phyloP scores from a whole-genome alignment of 2,797 vertebrate species.

The Eidolon dupreanum region DNA sequence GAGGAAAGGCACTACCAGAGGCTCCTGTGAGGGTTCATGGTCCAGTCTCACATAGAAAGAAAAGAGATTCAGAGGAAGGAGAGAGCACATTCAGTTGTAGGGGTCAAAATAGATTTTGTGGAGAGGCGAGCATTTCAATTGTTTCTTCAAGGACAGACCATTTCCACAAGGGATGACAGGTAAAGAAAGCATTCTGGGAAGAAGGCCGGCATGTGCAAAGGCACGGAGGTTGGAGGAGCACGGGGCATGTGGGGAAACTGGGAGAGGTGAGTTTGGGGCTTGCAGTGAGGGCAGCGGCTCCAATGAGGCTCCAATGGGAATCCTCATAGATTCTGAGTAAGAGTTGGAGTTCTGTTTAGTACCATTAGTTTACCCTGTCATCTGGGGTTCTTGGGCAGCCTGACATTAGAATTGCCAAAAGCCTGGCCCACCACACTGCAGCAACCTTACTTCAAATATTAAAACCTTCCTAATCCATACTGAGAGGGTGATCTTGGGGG shows the following conservation, averaged over 20 bases:
- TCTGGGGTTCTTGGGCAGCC: neutral
- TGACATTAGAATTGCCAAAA: neutral
- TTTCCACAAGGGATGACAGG: neutral
- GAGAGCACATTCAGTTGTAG: neutral
- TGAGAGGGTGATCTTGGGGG: neutral
- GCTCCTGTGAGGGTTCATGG: neutral
- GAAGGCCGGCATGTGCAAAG: neutral
- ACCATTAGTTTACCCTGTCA: neutral
- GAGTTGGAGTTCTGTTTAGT: neutral
- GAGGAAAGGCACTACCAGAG: neutral
- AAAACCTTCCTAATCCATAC: neutral
- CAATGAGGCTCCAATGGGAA: neutral
- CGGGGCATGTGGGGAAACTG: fast-evolving
- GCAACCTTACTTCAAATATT: neutral
- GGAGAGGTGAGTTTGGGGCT: neutral
- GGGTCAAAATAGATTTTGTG: neutral
- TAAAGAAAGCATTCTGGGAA: neutral
- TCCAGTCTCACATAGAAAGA: neutral
- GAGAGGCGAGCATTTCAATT: neutral
- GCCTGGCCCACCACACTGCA: neutral
- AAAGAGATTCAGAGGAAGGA: neutral
- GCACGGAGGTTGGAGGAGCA: neutral
- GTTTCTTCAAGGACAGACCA: neutral
- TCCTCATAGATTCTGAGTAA: neutral
- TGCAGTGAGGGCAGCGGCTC: neutral